phyloP scores from a whole-genome alignment of 2,888 invertebrate genomes.

The Athalia cordata region DNA sequence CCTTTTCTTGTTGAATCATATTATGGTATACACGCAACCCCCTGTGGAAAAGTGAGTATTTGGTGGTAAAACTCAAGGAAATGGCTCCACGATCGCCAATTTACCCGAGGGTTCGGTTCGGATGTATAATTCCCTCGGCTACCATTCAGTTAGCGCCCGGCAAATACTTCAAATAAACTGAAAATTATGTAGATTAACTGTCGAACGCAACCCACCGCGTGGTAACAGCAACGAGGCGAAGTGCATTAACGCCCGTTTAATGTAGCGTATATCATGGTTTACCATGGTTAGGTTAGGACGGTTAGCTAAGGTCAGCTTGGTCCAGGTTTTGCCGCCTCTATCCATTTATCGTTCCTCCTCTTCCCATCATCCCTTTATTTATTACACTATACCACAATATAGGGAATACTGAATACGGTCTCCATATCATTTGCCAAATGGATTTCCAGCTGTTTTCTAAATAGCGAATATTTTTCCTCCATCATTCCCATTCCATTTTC shows the following conservation, averaged over 20 bases:
- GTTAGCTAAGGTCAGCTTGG: constrained; percentile 6
- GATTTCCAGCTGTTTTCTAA: neutral
- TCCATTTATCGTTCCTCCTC: neutral
- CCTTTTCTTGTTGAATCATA: neutral
- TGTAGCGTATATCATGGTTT: constrained; percentile 37
- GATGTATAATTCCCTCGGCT: constrained; percentile 24
- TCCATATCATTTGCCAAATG: constrained; percentile 20
- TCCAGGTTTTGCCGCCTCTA: neutral
- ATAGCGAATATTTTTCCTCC: constrained; percentile 8
- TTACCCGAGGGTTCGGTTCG: neutral
- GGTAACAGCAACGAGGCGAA: constrained; percentile 30
- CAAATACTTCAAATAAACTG: constrained; percentile 36
- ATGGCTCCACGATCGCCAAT: constrained; percentile 13
- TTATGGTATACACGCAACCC: neutral
- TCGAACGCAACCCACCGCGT: constrained; percentile 29
- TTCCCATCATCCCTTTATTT: neutral
- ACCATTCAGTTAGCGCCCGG: constrained; percentile 35
- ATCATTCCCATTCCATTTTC: neutral
- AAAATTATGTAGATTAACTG: constrained; percentile 41
- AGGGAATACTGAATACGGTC: neutral
- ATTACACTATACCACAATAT: neutral
- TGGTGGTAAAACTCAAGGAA: constrained; percentile 23
- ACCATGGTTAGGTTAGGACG: constrained; percentile 18
- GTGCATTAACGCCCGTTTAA: constrained; percentile 43
- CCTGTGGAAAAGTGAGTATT: constrained; percentile 16